These are phyloP conservation scores for Parascotia fuliginaria DNA, from an alignment of 2,888 invertebrate genomes.

Conservation along the genomic window DNA sequence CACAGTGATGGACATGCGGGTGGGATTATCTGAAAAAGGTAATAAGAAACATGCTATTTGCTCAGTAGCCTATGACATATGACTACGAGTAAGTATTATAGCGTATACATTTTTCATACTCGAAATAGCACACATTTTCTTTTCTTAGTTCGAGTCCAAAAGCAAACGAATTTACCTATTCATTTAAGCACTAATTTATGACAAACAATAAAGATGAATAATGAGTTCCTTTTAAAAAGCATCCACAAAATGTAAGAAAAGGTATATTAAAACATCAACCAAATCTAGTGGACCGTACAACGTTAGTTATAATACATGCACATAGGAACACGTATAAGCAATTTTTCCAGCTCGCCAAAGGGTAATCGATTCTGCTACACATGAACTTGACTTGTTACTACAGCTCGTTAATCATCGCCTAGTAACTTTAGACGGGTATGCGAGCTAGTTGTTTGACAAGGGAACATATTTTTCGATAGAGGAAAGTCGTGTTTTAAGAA, in stretches of 20 bases:
- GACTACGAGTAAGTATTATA: too few relatives aligned
- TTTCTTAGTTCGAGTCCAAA: too few relatives aligned
- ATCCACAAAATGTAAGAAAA: background rate
- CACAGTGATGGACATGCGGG: too few relatives aligned
- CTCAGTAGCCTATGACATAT: too few relatives aligned
- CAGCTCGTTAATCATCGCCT: constrained; percentile 43
- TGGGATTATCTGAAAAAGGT: too few relatives aligned
- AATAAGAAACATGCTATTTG: too few relatives aligned
- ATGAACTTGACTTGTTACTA: constrained; percentile 47
- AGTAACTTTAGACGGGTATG: constrained; percentile 28
- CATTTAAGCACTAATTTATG: too few relatives aligned
- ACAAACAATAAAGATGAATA: too few relatives aligned
- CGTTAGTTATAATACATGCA: constrained; percentile 1
- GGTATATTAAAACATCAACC: background rate
- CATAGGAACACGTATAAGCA: constrained; percentile 34
- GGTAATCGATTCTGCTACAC: constrained; percentile 48
- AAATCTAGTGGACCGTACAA: background rate
- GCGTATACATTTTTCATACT: too few relatives aligned
- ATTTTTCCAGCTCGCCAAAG: constrained; percentile 44
- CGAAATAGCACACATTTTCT: too few relatives aligned
- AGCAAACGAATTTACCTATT: too few relatives aligned
- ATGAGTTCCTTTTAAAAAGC: too few relatives aligned
- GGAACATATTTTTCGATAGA: constrained; percentile 6
- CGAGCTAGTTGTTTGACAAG: constrained; percentile 7
- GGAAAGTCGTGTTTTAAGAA: background rate